These are phyloP conservation scores for Notodonta ziczac DNA, from an alignment of 2,888 invertebrate species.

Conservation along the genomic window DNA sequence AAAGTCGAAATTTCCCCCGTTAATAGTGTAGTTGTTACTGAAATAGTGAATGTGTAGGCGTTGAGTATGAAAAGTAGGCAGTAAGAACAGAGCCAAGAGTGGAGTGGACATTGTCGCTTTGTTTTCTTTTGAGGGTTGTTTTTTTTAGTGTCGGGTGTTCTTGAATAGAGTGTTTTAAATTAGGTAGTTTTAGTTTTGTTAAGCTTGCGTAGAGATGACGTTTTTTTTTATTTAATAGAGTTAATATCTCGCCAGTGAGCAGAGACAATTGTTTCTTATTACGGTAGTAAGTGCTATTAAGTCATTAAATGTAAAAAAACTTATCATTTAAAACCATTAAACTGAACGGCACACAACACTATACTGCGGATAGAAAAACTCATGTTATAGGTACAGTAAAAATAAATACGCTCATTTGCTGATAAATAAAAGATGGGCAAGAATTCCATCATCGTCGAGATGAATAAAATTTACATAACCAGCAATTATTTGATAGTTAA, in stretches of 20 bases:
- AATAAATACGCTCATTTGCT: too few relatives aligned
- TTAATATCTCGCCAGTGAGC: conserved; percentile 1
- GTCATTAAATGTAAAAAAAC: too few relatives aligned
- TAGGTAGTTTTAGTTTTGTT: conserved; percentile 7
- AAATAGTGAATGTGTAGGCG: conserved; percentile 83
- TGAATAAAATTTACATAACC: conserved; percentile 40
- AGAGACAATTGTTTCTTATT: too few relatives aligned
- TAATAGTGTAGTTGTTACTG: conserved; percentile 60
- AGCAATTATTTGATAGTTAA: conserved; percentile 55
- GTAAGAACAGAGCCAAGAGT: conserved; percentile 68
- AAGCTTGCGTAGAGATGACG: conserved; percentile 22
- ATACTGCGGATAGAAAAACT: too few relatives aligned
- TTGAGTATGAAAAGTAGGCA: conserved; percentile 83
- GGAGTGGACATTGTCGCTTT: conserved; percentile 69
- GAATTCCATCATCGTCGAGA: conserved; percentile 42
- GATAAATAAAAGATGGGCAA: conserved; percentile 11
- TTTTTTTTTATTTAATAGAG: conserved; percentile 27
- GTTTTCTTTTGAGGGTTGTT: conserved; percentile 42
- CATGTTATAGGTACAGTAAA: too few relatives aligned
- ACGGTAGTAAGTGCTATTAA: too few relatives aligned
- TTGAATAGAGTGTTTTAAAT: neutral
- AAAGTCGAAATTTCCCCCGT: conserved; percentile 61
- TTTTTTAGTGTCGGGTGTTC: conserved; percentile 18
- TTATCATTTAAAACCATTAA: too few relatives aligned
- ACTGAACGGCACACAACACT: too few relatives aligned